Evolutionary conservation across 2,888 invertebrate species (phyloP).

Genomic region (Noctua pronuba): DNA sequence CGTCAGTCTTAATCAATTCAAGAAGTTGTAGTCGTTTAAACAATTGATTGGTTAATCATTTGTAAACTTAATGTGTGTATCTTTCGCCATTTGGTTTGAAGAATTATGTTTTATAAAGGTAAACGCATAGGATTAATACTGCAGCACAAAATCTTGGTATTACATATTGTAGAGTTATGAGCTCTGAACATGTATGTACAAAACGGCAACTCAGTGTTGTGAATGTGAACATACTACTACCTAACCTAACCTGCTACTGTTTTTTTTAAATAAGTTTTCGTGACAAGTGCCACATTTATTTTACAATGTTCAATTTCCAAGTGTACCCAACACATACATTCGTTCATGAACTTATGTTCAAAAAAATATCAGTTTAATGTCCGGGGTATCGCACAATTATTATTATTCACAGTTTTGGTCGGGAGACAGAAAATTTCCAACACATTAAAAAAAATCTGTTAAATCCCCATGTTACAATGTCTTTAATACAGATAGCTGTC

Average conservation of each 20-base stretch:
- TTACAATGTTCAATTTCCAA: background rate
- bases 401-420: too few relatives aligned
- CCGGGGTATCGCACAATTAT: too few relatives aligned
- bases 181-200: background rate
- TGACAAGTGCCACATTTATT: too few relatives aligned
- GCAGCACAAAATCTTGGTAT: background rate
- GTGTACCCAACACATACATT: background rate
- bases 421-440: too few relatives aligned
- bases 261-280: background rate
- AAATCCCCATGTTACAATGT: too few relatives aligned
- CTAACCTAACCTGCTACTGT: background rate
- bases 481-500: too few relatives aligned
- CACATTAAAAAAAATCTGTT: too few relatives aligned
- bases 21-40: background rate
- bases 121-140: background rate
- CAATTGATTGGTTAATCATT: background rate
- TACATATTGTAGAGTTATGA: too few relatives aligned
- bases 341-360: background rate
- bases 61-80: background rate
- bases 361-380: too few relatives aligned
- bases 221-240: too few relatives aligned
- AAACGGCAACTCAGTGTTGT: background rate
- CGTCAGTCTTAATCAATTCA: background rate
- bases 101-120: background rate
- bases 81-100: background rate